Evolutionary conservation across 1,140 invertebrate species (phyloP), one percentile per base, ranked within the genome.

Genomic region (Leptinotarsa defecta): DNA sequence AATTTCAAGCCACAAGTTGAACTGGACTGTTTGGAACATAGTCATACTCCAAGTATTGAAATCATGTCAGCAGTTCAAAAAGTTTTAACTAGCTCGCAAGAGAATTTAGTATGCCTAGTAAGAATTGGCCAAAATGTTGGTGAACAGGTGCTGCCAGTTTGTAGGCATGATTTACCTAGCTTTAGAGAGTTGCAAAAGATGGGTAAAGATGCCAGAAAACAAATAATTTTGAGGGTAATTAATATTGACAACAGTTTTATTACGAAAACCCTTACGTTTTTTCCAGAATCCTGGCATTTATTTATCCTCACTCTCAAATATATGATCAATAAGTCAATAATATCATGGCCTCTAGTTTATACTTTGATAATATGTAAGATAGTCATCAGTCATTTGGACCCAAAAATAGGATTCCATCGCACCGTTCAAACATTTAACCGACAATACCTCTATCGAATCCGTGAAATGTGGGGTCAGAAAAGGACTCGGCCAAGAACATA

Each of bases 1-100:
- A 90, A 90, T 76, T 88, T 87, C 27, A 64, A 65, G 24, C 89
- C 91, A 17, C 94, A 95, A 87, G 88, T 95, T 13, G 94, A 96
- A 85, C 88, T 94, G 80, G 89, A 90, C 79, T 82, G 82, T 4
- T 84, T 87, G 27, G 83, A 87, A 8, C 89, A 92, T 74, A 88
- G 91, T n/a, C 90, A 91, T 77, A 76, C 86, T 20, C 88, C 90
- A 76, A 87, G 90, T 48, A 82, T 91, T 67, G 87, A 90, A 13
- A 90, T 96, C 63, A 80, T 95, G 49, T 85, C 87, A 80, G 88
- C 88, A 90, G 61, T 94, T 90, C 86, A 90, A 90, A 74, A 86
- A 71, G 81, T 96, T 1, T 85, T 88, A 17, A 81, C 85, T 57
- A 77, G 80, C 64, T 80, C 74, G 81, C 81, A 83, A 11, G 82